These are phyloP conservation scores for Neomonachus schauinslandi DNA, from an alignment of 2,113 vertebrate genomes.

Conservation along the genomic window DNA sequence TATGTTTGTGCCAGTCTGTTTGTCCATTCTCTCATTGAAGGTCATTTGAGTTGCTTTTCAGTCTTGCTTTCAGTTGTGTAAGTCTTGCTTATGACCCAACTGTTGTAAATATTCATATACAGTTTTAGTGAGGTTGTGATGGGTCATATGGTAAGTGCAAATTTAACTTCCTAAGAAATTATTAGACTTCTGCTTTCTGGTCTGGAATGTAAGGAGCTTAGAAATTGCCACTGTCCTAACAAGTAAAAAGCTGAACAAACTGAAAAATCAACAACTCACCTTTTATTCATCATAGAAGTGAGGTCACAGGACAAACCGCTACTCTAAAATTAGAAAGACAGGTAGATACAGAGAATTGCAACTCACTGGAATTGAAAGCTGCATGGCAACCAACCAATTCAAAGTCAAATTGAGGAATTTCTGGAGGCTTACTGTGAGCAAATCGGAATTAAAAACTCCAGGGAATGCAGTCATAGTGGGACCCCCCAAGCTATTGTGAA, in stretches of 20 bases:
- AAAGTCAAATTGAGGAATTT: neutral
- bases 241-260: neutral
- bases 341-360: neutral
- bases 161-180: neutral
- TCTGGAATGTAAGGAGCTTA: neutral
- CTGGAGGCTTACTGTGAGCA: neutral
- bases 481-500: neutral
- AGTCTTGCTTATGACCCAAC: neutral
- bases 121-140: neutral
- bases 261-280: neutral
- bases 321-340: neutral
- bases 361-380: neutral
- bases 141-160: neutral
- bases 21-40: neutral
- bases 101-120: neutral
- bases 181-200: neutral
- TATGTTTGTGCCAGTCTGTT: neutral
- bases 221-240: neutral
- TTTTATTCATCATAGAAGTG: neutral
- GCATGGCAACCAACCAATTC: neutral
- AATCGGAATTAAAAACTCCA: neutral
- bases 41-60: neutral
- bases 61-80: neutral
- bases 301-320: neutral
- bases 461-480: accelerated